Conservation (phyloP, 2,113 vertebrate genomes). For the Butastur rufipennis region DNA sequence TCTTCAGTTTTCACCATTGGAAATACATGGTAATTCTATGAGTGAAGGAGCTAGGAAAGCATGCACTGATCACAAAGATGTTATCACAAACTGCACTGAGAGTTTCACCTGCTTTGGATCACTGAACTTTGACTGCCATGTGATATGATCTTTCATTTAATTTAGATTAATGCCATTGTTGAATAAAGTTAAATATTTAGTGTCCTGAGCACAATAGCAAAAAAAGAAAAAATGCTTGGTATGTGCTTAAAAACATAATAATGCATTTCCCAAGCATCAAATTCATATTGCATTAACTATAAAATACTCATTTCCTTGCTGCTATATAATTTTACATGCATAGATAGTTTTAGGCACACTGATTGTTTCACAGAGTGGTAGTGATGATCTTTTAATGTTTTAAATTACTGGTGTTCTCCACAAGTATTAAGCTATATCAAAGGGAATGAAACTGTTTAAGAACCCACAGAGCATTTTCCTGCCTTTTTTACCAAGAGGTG, state of each 20-base stretch:
- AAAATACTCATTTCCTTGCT: neutral
- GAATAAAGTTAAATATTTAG: constrained; percentile 29
- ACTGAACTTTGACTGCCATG: neutral
- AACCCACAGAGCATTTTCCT: neutral
- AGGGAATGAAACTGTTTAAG: neutral
- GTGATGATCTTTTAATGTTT: neutral
- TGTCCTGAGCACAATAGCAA: neutral
- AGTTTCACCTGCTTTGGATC: constrained; percentile 1
- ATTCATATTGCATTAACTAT: neutral
- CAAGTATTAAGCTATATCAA: neutral
- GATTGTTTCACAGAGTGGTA: neutral
- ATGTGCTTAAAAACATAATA: neutral
- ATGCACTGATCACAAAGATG: neutral
- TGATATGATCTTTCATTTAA: constrained; percentile 23
- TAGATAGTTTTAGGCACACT: neutral
- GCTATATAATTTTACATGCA: neutral
- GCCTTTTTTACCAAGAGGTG: neutral
- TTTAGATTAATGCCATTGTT: neutral
- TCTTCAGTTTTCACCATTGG: neutral
- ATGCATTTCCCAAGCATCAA: neutral
- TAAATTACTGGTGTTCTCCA: neutral
- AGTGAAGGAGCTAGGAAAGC: neutral
- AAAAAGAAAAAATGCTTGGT: neutral
- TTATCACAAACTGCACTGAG: neutral
- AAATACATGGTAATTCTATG: neutral